phyloP scores from a whole-genome alignment of 1,140 invertebrate genomes.

The Choristoneura fumiferana region DNA sequence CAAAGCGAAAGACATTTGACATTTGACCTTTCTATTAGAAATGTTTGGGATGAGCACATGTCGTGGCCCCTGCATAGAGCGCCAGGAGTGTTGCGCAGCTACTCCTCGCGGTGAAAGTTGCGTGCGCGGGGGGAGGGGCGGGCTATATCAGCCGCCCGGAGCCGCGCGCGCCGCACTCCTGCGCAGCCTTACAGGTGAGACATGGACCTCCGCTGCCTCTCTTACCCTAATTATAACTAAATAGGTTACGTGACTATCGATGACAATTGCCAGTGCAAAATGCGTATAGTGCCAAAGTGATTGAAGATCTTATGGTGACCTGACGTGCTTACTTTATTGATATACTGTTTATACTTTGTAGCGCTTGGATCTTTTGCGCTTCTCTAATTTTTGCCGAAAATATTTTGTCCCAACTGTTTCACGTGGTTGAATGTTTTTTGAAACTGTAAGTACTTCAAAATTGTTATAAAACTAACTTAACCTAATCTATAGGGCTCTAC shows the following conservation, averaged over 20 bases:
- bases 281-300: neutral
- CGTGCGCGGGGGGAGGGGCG: conserved; percentile 32
- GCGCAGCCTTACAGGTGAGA: conserved; percentile 51
- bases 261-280: neutral
- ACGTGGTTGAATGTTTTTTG: no score
- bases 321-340: neutral
- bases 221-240: neutral
- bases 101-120: conserved; percentile 54
- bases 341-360: neutral
- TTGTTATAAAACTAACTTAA: no score
- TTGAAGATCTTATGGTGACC: no score
- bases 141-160: conserved; percentile 45
- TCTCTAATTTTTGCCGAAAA: no score
- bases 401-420: no score
- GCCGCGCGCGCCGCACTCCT: conserved; percentile 62
- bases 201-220: neutral
- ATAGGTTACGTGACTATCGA: neutral
- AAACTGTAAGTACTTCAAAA: no score
- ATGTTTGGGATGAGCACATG: conserved; percentile 29
- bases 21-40: conserved; percentile 5
- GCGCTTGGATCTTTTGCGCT: conserved; percentile 11
- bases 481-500: no score
- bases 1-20: neutral
- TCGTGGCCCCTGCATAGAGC: conserved; percentile 38
- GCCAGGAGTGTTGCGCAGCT: conserved; percentile 52